phyloP scores from a whole-genome alignment of 2,113 vertebrate species.

The Seriola rivoliana region DNA sequence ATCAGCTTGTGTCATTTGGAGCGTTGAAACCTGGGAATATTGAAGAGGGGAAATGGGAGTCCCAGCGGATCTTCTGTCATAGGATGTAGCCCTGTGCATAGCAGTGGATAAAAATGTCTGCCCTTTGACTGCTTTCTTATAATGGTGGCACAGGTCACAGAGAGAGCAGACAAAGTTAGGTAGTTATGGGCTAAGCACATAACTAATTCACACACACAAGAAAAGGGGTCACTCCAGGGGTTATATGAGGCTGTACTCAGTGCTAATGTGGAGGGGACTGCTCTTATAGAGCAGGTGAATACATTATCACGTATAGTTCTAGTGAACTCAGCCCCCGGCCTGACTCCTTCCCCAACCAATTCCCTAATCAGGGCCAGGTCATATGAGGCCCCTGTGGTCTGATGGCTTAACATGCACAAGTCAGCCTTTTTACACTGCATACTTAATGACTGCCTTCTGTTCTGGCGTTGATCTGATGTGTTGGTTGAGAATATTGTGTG shows the following conservation, averaged over 20 bases:
- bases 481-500: no score
- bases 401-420: no score
- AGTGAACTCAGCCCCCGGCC: not conserved
- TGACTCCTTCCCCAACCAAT: not conserved
- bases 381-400: not conserved
- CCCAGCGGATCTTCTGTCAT: slow-evolving; percentile 31
- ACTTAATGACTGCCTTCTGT: no score
- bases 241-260: not conserved
- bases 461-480: no score
- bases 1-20: slow-evolving; percentile 45
- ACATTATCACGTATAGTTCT: not conserved
- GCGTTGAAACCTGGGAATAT: not conserved
- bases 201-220: not conserved
- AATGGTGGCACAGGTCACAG: slow-evolving; percentile 11
- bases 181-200: not conserved
- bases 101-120: slow-evolving; percentile 14
- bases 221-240: not conserved
- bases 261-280: no score
- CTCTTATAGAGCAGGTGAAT: not conserved
- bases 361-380: not conserved
- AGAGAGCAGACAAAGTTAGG: slow-evolving; percentile 15
- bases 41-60: slow-evolving; percentile 23
- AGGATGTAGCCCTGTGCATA: not conserved
- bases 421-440: no score
- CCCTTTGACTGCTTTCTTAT: slow-evolving; percentile 23